Percentiles rank a stretch among this genome's conserved stretches.
Evolutionary conservation across 2,797 vertebrate species (phyloP).

Genomic region (Pelobates cultripes): DNA sequence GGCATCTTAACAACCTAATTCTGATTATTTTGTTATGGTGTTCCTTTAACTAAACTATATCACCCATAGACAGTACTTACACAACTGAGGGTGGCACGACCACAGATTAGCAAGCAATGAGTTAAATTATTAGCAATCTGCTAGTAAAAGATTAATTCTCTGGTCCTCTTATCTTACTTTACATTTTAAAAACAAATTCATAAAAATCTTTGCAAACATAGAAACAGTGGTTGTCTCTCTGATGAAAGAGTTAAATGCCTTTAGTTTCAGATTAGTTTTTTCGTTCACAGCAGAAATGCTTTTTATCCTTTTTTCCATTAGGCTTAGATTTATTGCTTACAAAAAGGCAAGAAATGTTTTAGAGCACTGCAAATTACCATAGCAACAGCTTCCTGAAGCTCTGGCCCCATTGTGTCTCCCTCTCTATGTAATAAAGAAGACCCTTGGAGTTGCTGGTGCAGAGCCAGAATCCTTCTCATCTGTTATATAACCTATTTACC

Average conservation of each 20-base stretch:
- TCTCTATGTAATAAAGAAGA: conserved; percentile 44
- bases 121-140: too few species aligned
- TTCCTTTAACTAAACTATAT: too few species aligned
- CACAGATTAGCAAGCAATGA: too few species aligned
- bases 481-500: conserved; percentile 41
- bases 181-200: too few species aligned
- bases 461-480: conserved; percentile 25
- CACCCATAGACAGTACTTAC: too few species aligned
- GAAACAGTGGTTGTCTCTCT: not conserved
- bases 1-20: too few species aligned
- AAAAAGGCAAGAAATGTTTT: conserved; percentile 43
- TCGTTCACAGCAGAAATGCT: conserved; percentile 8
- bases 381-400: conserved; percentile 42
- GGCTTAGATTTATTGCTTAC: conserved; percentile 29
- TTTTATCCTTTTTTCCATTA: conserved; percentile 12
- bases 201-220: too few species aligned
- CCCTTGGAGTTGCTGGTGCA: conserved; percentile 36
- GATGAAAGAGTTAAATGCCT: conserved; percentile 29
- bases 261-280: not conserved
- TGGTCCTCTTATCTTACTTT: too few species aligned
- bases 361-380: conserved; percentile 43
- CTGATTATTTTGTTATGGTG: too few species aligned
- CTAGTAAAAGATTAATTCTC: not conserved
- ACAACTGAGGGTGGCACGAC: too few species aligned
- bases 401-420: conserved; percentile 44